Evolutionary conservation across 2,888 invertebrate species (phyloP).

Genomic region (Hydriomena furcata): DNA sequence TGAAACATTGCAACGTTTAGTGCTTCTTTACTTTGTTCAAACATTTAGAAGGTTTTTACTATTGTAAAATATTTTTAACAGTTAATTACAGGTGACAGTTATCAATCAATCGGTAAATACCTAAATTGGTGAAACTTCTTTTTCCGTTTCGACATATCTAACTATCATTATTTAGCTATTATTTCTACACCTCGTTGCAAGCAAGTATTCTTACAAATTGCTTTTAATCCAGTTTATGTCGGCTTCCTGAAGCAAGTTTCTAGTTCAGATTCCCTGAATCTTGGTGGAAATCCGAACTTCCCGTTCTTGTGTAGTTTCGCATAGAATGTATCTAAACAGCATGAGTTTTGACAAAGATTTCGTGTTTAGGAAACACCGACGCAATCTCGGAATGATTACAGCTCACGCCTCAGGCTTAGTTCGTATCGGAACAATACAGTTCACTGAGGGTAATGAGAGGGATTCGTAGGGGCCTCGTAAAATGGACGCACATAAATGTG

Average conservation of each 20-base stretch:
- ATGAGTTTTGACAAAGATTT: conserved; percentile 1
- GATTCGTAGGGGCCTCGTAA: conserved; percentile 42
- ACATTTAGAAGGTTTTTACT: too few species aligned
- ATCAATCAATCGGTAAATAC: too few species aligned
- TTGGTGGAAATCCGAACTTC: background rate
- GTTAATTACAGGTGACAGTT: too few species aligned
- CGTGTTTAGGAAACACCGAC: conserved; percentile 15
- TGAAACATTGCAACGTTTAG: too few species aligned
- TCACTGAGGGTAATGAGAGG: conserved; percentile 45
- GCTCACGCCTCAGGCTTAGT: conserved; percentile 38
- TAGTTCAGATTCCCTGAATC: background rate
- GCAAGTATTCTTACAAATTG: background rate
- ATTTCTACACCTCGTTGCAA: too few species aligned
- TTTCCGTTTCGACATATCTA: too few species aligned
- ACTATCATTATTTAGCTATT: too few species aligned
- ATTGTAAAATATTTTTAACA: too few species aligned
- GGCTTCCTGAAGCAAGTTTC: background rate
- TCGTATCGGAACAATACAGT: conserved; percentile 51
- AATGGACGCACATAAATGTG: conserved; percentile 36
- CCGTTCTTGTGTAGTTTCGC: background rate
- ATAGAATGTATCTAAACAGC: background rate
- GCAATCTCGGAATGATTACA: conserved; percentile 44
- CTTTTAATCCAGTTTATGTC: background rate
- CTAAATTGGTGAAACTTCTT: too few species aligned
- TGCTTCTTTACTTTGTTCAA: too few species aligned